A percentile compares a stretch with the other conserved stretches of the same genome.
These are phyloP conservation scores for Scaptodrosophila lebanonensis DNA, from an alignment of 1,140 invertebrate species.

Conservation along the genomic window DNA sequence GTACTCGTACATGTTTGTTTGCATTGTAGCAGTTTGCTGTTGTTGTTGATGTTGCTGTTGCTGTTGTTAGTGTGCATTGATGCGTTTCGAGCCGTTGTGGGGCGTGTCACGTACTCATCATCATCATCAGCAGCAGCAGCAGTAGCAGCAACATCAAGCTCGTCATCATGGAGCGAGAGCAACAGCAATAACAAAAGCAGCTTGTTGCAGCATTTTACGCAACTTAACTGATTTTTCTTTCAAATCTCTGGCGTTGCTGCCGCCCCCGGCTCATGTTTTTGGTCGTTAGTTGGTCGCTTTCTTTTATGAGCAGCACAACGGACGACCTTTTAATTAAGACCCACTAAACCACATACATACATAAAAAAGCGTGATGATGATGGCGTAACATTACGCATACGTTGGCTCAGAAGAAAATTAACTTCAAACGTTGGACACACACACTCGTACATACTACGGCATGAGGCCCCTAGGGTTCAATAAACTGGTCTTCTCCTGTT, in stretches of 20 bases:
- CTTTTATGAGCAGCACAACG: constrained; percentile 36
- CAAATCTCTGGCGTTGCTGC: neutral
- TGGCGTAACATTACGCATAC: constrained; percentile 11
- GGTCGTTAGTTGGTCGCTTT: constrained; percentile 37
- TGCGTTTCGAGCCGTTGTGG: constrained; percentile 61
- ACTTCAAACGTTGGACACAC: too few relatives aligned
- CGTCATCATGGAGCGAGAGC: too few relatives aligned
- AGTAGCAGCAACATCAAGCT: constrained; percentile 8
- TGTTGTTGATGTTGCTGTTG: constrained; percentile 11
- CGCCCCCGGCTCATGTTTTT: constrained; percentile 14
- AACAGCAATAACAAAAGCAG: constrained; percentile 19
- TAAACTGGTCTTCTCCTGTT: constrained; percentile 26
- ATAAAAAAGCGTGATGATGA: constrained; percentile 34
- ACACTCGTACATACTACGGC: too few relatives aligned
- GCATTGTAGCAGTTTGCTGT: too few relatives aligned
- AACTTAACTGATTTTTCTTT: constrained; percentile 40
- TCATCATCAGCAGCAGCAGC: constrained; percentile 24
- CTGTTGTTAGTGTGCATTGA: constrained; percentile 60
- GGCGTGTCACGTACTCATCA: constrained; percentile 70
- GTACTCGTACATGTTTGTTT: too few relatives aligned
- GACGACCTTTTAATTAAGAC: constrained; percentile 44
- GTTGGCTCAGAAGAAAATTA: constrained; percentile 38
- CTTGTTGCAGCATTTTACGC: constrained; percentile 54
- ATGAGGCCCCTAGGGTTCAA: constrained; percentile 39
- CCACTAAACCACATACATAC: constrained; percentile 30